Evolutionary conservation across 1,140 invertebrate genomes (phyloP).

Genomic region (Steinernema khuongi): DNA sequence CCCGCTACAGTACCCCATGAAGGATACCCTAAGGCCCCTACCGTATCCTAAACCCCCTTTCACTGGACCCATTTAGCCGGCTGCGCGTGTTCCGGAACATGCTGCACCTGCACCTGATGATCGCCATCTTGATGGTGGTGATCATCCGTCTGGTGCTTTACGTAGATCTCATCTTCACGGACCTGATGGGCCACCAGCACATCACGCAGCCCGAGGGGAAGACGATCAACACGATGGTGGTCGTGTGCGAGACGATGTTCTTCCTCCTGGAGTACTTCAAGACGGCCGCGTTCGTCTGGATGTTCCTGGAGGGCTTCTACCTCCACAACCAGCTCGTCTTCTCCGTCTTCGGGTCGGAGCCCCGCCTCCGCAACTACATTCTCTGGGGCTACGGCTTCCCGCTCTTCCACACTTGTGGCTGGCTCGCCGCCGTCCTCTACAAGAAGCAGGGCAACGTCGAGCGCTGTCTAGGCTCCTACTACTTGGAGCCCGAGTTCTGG

Average conservation of each 20-base stretch:
- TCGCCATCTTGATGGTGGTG: constrained; percentile 78
- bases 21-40: constrained; percentile 24
- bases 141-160: constrained; percentile 76
- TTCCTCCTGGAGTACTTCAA: constrained; percentile 76
- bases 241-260: constrained; percentile 74
- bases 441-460: constrained; percentile 56
- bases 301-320: constrained; percentile 84
- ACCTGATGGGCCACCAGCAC: constrained; percentile 4
- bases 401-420: constrained; percentile 50
- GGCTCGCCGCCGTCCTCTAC: constrained; percentile 48
- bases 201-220: constrained; percentile 16
- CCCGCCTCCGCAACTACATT: constrained; percentile 70
- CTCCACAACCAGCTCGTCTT: constrained; percentile 76
- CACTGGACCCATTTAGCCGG: constrained; percentile 64
- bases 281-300: constrained; percentile 87
- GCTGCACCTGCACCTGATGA: constrained; percentile 80
- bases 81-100: constrained; percentile 77
- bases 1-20: constrained; percentile 2
- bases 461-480: constrained; percentile 54
- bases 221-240: constrained; percentile 73
- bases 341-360: constrained; percentile 73
- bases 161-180: constrained; percentile 70
- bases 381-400: constrained; percentile 72
- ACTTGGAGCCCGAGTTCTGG: constrained; percentile 58
- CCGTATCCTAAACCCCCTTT: constrained; percentile 14